phyloP scores from a whole-genome alignment of 2,113 vertebrate species.

The Mustela nigripes region DNA sequence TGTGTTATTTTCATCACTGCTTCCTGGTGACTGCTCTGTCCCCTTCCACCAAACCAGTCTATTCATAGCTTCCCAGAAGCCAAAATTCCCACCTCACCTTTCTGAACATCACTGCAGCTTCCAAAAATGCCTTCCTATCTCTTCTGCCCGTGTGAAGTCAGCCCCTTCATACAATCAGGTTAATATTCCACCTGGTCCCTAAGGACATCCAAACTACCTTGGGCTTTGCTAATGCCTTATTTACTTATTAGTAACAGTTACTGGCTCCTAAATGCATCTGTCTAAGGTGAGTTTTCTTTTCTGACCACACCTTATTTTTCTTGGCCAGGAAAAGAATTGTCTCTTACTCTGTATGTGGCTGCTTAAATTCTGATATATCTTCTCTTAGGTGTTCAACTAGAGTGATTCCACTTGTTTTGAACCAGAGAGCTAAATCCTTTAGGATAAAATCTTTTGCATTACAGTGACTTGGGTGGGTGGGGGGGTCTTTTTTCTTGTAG shows the following conservation, averaged over 20 bases:
- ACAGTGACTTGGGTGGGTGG: background rate
- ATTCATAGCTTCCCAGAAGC: background rate
- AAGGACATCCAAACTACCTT: background rate
- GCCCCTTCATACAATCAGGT: background rate
- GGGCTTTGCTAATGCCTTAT: background rate
- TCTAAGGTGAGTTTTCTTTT: background rate
- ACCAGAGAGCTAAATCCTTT: background rate
- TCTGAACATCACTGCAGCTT: background rate
- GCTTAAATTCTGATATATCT: background rate
- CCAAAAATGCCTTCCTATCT: background rate
- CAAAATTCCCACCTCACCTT: background rate
- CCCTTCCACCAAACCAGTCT: background rate
- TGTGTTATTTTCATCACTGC: background rate
- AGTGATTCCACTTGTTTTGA: background rate
- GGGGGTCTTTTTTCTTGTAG: background rate
- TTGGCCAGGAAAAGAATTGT: background rate
- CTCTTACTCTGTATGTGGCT: background rate
- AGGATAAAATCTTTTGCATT: background rate
- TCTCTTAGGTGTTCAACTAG: background rate
- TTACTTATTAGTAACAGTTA: background rate
- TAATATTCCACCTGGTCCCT: background rate
- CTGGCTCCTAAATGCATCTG: background rate
- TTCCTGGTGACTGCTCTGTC: background rate
- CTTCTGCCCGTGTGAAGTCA: background rate
- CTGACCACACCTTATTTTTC: background rate